Percentiles rank a stretch among this genome's conserved stretches.
These are phyloP conservation scores for Scytalopus superciliaris DNA, from an alignment of 2,113 vertebrate species.

Conservation along the genomic window DNA sequence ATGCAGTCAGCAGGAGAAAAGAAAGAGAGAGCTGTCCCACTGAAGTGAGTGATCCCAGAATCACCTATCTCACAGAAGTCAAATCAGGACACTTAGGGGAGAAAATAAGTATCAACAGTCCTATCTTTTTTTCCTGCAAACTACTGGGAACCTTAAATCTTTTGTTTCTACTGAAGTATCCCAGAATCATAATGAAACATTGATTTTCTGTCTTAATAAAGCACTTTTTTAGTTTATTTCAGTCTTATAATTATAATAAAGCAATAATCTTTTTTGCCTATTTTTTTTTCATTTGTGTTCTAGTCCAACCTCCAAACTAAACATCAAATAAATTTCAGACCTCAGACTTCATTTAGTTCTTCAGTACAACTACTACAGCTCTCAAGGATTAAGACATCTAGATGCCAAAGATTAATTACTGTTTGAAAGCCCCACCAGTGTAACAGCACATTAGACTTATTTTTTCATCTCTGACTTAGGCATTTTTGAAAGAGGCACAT, in stretches of 20 bases:
- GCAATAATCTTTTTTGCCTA: neutral
- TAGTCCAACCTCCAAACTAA: neutral
- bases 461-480: rapidly evolving
- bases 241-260: neutral
- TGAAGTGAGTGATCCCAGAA: neutral
- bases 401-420: neutral
- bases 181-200: neutral
- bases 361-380: neutral
- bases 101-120: neutral
- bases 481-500: neutral
- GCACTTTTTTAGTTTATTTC: neutral
- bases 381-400: neutral
- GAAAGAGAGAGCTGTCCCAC: neutral
- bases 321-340: neutral
- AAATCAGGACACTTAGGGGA: neutral
- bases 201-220: neutral
- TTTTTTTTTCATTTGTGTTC: neutral
- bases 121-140: neutral
- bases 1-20: neutral
- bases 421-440: neutral
- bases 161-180: neutral
- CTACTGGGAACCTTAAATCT: rapidly evolving
- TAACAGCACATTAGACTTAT: neutral
- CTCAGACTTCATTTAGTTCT: neutral
- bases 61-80: neutral